These are phyloP conservation scores for Drosophila lutescens DNA, from an alignment of 2,888 invertebrate genomes.

Conservation along the genomic window DNA sequence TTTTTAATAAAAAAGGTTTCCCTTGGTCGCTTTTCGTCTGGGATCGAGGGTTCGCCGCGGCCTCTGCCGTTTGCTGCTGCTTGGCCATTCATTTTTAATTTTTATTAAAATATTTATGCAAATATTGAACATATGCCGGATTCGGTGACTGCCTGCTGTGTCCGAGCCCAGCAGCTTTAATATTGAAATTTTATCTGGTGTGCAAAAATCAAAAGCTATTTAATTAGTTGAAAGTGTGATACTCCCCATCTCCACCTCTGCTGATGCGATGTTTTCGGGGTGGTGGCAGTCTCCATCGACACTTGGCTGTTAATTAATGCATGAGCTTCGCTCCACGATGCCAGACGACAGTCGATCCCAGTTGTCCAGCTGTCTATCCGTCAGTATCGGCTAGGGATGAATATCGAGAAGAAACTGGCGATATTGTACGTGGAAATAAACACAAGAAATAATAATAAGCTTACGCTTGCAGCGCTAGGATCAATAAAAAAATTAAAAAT, in stretches of 20 bases:
- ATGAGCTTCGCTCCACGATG: constrained; percentile 64
- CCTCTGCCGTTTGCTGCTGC: constrained; percentile 29
- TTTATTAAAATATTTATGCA: constrained; percentile 80
- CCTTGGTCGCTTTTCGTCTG: constrained; percentile 50
- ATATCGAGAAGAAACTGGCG: background rate
- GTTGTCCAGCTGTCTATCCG: constrained; percentile 44
- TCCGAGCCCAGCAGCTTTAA: constrained; percentile 56
- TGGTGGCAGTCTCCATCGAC: constrained; percentile 51
- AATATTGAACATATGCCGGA: constrained; percentile 75
- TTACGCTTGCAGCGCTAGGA: no score
- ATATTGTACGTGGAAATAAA: background rate
- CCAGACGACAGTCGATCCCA: constrained; percentile 53
- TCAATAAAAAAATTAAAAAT: no score
- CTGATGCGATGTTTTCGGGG: background rate
- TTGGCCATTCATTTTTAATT: constrained; percentile 75
- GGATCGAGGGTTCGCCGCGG: constrained; percentile 22
- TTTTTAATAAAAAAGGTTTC: constrained; percentile 56
- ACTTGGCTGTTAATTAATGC: constrained; percentile 80
- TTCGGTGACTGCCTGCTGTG: constrained; percentile 23
- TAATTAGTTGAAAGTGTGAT: constrained; percentile 78
- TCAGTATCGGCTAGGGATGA: constrained; percentile 13
- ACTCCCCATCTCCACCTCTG: constrained; percentile 34
- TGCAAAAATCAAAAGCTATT: constrained; percentile 77
- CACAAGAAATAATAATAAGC: background rate
- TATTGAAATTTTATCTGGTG: constrained; percentile 48